These are phyloP conservation scores for Latrodectus elegans DNA, from an alignment of 2,888 invertebrate genomes.

Conservation along the genomic window DNA sequence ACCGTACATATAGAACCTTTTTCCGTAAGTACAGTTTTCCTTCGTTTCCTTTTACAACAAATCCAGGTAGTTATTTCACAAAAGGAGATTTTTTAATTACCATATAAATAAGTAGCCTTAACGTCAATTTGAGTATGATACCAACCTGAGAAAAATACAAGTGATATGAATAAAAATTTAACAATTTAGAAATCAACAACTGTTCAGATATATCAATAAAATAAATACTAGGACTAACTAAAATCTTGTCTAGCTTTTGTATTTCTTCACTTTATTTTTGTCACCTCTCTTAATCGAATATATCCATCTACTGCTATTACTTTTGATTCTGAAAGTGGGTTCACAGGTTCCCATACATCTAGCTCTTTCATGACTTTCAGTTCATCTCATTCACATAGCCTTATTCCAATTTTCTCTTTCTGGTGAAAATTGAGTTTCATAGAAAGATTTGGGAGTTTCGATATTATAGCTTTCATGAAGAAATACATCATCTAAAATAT, in stretches of 20 bases:
- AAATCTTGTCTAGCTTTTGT: not conserved
- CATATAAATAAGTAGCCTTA: not conserved
- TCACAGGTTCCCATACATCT: not conserved
- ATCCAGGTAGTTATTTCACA: too few species aligned
- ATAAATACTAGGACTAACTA: not conserved
- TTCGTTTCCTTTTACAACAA: too few species aligned
- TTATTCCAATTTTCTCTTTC: too few species aligned
- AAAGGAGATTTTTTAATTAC: not conserved
- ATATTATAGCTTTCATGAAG: too few species aligned
- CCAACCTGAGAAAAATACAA: not conserved
- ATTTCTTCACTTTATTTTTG: not conserved
- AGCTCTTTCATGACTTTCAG: not conserved
- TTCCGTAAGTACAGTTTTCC: too few species aligned
- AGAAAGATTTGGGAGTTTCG: too few species aligned
- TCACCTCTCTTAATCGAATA: not conserved
- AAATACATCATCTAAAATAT: too few species aligned
- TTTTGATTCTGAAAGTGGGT: not conserved
- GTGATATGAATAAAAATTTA: constrained; percentile 2
- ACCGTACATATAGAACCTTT: too few species aligned
- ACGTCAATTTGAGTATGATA: not conserved
- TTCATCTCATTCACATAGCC: not conserved
- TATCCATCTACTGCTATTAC: not conserved
- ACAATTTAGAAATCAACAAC: not conserved
- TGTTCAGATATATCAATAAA: not conserved
- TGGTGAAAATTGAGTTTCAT: too few species aligned